Percentiles rank a stretch among this genome's conserved stretches.
phyloP scores from a whole-genome alignment of 2,113 vertebrate genomes.

The Phyllostomus discolor region DNA sequence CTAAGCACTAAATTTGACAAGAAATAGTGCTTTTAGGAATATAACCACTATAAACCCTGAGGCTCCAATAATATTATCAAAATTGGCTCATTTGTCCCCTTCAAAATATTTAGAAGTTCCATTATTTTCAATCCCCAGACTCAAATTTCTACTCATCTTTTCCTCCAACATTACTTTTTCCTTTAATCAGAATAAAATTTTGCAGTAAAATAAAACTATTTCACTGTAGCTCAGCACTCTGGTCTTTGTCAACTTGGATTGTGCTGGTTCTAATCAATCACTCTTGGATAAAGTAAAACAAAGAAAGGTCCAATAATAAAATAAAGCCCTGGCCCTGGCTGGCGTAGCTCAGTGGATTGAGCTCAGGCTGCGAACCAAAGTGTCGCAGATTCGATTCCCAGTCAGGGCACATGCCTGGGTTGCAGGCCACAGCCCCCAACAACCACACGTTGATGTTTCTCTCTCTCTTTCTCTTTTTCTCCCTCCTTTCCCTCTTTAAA shows the following conservation, averaged over 20 bases:
- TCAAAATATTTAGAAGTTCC: background rate
- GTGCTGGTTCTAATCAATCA: background rate
- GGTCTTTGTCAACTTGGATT: background rate
- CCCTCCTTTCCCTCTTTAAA: no score
- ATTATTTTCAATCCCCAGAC: background rate
- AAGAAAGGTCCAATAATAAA: constrained; percentile 18
- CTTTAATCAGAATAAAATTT: background rate
- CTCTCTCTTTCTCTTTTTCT: no score
- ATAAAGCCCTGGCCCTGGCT: background rate
- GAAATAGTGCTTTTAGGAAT: background rate
- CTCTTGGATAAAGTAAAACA: constrained; percentile 11
- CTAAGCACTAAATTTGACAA: background rate
- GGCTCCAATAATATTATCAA: background rate
- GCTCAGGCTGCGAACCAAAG: no score
- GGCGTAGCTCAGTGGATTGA: no score
- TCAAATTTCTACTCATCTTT: background rate
- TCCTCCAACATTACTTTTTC: constrained; percentile 3
- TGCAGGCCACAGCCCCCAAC: no score
- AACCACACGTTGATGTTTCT: no score
- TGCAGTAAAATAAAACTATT: background rate
- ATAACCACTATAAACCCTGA: background rate
- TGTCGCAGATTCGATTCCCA: no score
- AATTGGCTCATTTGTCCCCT: background rate
- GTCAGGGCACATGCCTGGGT: no score
- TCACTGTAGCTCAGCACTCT: background rate